Conservation (phyloP, 2,797 vertebrate species). For the Gambelia wislizenii region DNA sequence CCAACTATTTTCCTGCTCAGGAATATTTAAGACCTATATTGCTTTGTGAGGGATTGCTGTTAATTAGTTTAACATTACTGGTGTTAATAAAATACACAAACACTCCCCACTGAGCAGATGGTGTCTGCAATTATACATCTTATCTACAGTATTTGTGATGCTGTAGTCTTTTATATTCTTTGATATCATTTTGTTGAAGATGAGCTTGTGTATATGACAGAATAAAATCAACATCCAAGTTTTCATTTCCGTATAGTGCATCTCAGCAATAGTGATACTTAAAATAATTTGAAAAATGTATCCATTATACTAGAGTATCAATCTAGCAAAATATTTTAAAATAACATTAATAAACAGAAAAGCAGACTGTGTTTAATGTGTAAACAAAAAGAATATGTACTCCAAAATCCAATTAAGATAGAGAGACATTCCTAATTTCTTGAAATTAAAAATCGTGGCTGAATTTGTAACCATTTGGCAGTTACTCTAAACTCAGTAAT, state of each 20-base stretch:
- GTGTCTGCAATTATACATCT: slow-evolving; percentile 48
- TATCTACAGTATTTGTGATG: slow-evolving; percentile 36
- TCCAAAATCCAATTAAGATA: not conserved
- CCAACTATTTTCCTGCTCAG: slow-evolving; percentile 17
- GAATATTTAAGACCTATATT: slow-evolving; percentile 31
- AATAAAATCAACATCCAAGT: fast-evolving
- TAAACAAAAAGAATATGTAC: not conserved
- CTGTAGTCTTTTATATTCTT: slow-evolving; percentile 19
- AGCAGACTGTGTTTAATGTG: not conserved
- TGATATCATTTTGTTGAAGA: slow-evolving; percentile 48
- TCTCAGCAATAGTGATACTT: slow-evolving; percentile 40
- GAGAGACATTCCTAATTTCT: not conserved
- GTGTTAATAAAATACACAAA: slow-evolving; percentile 58
- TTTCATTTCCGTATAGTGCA: slow-evolving; percentile 23
- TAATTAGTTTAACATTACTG: slow-evolving; percentile 51
- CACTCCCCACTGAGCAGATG: slow-evolving; percentile 63
- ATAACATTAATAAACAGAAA: not conserved
- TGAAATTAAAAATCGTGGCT: not conserved
- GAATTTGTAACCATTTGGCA: not conserved
- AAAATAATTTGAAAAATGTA: slow-evolving; percentile 27
- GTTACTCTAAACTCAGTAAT: not conserved
- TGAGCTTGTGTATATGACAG: slow-evolving; percentile 40
- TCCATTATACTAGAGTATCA: slow-evolving; percentile 41
- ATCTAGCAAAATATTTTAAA: slow-evolving; percentile 4
- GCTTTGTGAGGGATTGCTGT: not conserved